Conservation (phyloP, 1,140 invertebrate species). For the Bombus waltoni region DNA sequence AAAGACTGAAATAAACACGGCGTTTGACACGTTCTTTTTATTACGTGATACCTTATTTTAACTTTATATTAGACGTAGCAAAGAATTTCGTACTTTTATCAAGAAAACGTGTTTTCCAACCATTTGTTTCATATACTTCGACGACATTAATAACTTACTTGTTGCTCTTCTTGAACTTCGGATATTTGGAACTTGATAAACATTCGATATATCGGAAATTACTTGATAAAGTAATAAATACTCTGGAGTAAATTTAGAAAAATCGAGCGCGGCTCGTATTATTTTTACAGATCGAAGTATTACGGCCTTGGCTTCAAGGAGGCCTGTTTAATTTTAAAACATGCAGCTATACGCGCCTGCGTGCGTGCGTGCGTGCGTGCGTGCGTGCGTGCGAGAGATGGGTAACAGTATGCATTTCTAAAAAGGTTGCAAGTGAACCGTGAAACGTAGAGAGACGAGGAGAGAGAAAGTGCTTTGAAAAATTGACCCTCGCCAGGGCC, state of each 20-base stretch:
- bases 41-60: too few relatives aligned
- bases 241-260: not conserved
- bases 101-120: too few relatives aligned
- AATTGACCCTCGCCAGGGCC: conserved; percentile 11
- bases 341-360: too few relatives aligned
- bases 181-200: too few relatives aligned
- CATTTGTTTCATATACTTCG: too few relatives aligned
- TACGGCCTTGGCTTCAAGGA: not conserved
- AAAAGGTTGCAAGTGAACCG: conserved; percentile 34
- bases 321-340: conserved; percentile 22
- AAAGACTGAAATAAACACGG: not conserved
- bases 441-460: not conserved
- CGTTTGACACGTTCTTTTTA: too few relatives aligned
- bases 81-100: too few relatives aligned
- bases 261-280: not conserved
- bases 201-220: too few relatives aligned
- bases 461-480: not conserved
- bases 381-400: not conserved
- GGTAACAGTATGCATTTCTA: conserved; percentile 31
- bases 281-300: not conserved
- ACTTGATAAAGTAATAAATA: too few relatives aligned
- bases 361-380: not conserved
- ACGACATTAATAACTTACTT: too few relatives aligned
- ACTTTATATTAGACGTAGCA: too few relatives aligned
- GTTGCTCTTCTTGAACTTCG: too few relatives aligned